A percentile compares a stretch with the other conserved stretches of the same genome.
phyloP scores from a whole-genome alignment of 2,113 vertebrate species.

The Pontoporia blainvillei region DNA sequence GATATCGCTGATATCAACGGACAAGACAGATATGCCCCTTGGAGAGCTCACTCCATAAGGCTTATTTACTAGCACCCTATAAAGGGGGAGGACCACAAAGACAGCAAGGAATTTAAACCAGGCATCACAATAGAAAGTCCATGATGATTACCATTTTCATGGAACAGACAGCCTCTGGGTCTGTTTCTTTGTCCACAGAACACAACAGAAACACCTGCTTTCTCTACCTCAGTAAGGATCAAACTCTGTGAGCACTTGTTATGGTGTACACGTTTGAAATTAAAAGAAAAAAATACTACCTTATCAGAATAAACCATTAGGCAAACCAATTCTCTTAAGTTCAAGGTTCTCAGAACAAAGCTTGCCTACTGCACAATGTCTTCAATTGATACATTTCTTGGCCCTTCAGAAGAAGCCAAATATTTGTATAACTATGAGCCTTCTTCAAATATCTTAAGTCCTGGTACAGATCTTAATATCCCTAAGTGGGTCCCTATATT shows the following conservation, averaged over 20 bases:
- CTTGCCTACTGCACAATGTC: neutral
- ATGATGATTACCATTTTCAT: neutral
- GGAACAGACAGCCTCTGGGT: neutral
- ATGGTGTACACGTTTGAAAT: neutral
- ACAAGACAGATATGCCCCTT: neutral
- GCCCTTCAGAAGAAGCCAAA: neutral
- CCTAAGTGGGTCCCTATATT: neutral
- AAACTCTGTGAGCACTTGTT: neutral
- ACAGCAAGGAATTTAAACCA: neutral
- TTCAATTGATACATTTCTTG: neutral
- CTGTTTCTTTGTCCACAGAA: neutral
- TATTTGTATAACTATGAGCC: neutral
- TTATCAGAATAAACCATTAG: neutral
- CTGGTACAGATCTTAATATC: neutral
- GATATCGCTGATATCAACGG: neutral
- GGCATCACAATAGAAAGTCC: neutral
- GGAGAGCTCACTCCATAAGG: neutral
- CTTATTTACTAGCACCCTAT: neutral
- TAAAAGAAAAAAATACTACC: neutral
- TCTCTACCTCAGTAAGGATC: neutral
- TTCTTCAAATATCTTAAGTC: neutral
- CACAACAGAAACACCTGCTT: neutral
- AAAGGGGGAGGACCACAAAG: neutral
- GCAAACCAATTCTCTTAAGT: neutral
- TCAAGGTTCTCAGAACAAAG: slow-evolving; percentile 16